A percentile compares a stretch with the other conserved stretches of the same genome.
phyloP scores from a whole-genome alignment of 2,113 vertebrate species.

The Toxostoma redivivum region DNA sequence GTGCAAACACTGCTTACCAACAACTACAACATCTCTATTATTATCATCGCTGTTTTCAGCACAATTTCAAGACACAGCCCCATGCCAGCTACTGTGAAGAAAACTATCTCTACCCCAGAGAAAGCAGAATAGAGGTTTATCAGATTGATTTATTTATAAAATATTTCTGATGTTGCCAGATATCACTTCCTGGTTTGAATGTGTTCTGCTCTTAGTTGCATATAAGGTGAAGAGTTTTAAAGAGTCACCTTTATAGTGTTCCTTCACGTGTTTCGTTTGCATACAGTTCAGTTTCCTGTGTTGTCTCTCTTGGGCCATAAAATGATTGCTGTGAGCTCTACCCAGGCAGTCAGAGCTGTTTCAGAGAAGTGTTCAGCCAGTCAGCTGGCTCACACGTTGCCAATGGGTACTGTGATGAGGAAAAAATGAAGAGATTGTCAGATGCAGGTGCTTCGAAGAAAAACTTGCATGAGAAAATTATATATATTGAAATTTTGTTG shows the following conservation, averaged over 20 bases:
- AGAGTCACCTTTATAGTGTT: background rate
- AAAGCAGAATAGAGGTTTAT: background rate
- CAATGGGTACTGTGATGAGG: background rate
- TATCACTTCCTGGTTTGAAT: background rate
- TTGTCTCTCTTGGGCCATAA: background rate
- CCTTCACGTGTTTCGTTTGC: background rate
- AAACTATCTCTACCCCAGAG: background rate
- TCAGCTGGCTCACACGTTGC: background rate
- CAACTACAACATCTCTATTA: accelerated
- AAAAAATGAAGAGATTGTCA: background rate
- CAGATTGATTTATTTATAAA: background rate
- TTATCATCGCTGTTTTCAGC: background rate
- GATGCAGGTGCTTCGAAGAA: background rate
- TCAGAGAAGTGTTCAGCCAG: background rate
- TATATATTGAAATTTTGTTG: background rate
- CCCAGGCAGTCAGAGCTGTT: background rate
- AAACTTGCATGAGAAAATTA: background rate
- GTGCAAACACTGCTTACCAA: background rate
- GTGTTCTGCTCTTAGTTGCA: background rate
- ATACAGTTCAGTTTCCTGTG: background rate
- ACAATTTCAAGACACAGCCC: background rate
- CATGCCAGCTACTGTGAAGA: background rate
- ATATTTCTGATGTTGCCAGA: background rate
- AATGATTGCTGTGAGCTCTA: background rate
- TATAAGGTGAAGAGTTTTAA: background rate